phyloP scores from a whole-genome alignment of 2,888 invertebrate genomes.

The Himalopsyche tibetana region DNA sequence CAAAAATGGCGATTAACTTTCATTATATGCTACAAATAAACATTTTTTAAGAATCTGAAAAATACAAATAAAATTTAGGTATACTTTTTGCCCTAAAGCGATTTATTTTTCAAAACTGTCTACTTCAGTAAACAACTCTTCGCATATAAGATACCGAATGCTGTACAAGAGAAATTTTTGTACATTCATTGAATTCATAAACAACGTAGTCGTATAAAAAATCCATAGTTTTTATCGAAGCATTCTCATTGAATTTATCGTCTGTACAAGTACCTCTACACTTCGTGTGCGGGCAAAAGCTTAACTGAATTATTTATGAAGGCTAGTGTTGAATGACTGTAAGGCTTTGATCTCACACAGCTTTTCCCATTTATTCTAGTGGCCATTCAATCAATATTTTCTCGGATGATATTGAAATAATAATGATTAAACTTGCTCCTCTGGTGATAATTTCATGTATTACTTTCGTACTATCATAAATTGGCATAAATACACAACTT shows the following conservation, averaged over 20 bases:
- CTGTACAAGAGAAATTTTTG: not conserved
- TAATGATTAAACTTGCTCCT: not conserved
- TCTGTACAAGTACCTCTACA: conserved; percentile 4
- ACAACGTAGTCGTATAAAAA: not conserved
- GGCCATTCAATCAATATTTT: conserved; percentile 20
- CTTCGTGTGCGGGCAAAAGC: conserved; percentile 32
- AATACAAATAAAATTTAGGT: no score
- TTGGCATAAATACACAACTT: not conserved
- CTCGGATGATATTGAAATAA: conserved; percentile 1
- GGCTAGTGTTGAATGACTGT: conserved; percentile 34
- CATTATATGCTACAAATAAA: no score
- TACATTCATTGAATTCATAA: conserved; percentile 20
- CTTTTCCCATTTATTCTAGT: conserved; percentile 13
- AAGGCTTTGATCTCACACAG: conserved; percentile 34
- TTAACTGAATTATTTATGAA: conserved; percentile 31
- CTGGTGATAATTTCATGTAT: not conserved
- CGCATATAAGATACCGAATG: not conserved
- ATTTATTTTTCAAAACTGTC: no score
- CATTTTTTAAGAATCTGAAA: no score
- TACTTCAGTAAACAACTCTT: not conserved
- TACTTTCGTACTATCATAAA: not conserved
- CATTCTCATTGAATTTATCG: conserved; percentile 34
- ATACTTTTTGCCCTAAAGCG: no score
- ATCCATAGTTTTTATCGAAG: conserved; percentile 26
- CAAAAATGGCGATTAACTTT: no score